phyloP scores from a whole-genome alignment of 1,140 invertebrate species.

The Dendroctonus valens region DNA sequence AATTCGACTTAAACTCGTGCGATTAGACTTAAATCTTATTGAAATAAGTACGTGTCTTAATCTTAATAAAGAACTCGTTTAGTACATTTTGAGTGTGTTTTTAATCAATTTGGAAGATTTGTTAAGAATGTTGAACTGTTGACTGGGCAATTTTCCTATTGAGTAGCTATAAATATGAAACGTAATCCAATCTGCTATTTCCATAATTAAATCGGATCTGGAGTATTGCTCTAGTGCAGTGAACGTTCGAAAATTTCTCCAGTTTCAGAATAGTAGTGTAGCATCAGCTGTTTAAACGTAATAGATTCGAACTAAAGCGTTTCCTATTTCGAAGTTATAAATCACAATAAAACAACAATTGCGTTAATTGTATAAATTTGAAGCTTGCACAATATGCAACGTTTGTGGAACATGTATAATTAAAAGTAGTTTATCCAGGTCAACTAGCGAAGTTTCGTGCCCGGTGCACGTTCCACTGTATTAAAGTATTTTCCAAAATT shows the following conservation, averaged over 20 bases:
- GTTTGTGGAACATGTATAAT: constrained; percentile 31
- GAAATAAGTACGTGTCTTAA: too few species aligned
- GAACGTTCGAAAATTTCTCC: not conserved
- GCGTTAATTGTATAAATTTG: constrained; percentile 34
- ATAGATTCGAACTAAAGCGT: constrained; percentile 24
- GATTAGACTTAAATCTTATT: too few species aligned
- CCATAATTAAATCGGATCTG: too few species aligned
- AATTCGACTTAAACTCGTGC: too few species aligned
- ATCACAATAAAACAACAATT: constrained; percentile 33
- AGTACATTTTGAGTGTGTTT: too few species aligned
- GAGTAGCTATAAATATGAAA: too few species aligned
- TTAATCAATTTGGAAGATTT: too few species aligned
- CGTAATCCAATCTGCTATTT: too few species aligned
- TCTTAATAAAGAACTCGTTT: too few species aligned
- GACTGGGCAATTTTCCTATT: too few species aligned
- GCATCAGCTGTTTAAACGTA: constrained; percentile 27
- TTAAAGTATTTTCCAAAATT: constrained; percentile 37
- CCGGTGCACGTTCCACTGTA: constrained; percentile 30
- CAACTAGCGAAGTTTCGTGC: constrained; percentile 29
- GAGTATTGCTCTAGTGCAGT: not conserved
- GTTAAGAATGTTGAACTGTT: too few species aligned
- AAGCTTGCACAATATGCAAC: constrained; percentile 33
- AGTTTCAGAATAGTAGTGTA: constrained; percentile 6
- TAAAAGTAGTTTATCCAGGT: constrained; percentile 35
- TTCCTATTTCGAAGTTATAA: constrained; percentile 29